Evolutionary conservation across 2,113 vertebrate species (phyloP), one percentile per base, ranked within the genome.

Genomic region (Cynocephalus volans): DNA sequence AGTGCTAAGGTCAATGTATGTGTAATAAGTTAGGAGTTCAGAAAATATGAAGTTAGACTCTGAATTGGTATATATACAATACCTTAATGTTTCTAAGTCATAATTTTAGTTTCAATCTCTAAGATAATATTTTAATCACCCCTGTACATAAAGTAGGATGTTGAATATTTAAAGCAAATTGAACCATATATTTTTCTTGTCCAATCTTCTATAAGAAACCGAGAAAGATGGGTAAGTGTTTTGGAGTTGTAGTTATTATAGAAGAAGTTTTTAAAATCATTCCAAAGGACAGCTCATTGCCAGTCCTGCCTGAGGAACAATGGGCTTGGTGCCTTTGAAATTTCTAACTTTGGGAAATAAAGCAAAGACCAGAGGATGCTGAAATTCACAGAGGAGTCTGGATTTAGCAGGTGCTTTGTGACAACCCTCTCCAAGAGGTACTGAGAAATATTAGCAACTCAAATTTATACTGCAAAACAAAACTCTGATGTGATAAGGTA

Each of bases 361-460:
- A 50, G 36, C 28, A 5, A 26, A 19, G 12, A 1, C 41, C 6
- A 6, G 4, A 10, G 11, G 13, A 11, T 0, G 70, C 5, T 21
- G 3, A 41, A 8, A 18, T 5, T 48, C 13, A 6, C 0, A 1
- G 65, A 14, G 17, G 33, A 54, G 28, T 8, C 17, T 5, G 45
- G 6, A 13, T 26, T 7, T 19, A 65, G 70, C 15, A n/a, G 3
- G 5, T 2, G 1, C 33, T 64, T 19, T 3, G 15, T 2, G 15
- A 15, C 1, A 1, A 48, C 0, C 8, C 13, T 8, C 8, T 8
- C 1, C 0, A 2, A 11, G 18, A 23, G 8, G 4, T 9, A 4
- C 48, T 26, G 18, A 3, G 8, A 21, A 10, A 14, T 0, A 10
- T 1, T 4, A n/a, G 67, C 82, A 50, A 28, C 65, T 89, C 60